Conservation (phyloP, 2,113 vertebrate genomes). For the Fregetta grallaria region DNA sequence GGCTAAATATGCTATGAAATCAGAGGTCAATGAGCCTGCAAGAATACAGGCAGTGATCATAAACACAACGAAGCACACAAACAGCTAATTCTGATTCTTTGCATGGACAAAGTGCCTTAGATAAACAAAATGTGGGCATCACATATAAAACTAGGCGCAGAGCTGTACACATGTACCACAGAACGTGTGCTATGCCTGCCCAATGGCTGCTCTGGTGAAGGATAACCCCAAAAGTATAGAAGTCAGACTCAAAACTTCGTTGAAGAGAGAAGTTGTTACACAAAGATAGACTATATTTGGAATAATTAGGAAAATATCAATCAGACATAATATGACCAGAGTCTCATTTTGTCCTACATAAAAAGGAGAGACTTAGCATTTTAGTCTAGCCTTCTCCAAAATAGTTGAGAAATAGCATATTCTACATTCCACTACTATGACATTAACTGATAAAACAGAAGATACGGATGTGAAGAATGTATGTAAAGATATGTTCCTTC, state of each 20-base stretch:
- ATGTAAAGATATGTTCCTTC: background rate
- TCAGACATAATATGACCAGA: background rate
- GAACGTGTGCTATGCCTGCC: background rate
- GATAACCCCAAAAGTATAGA: background rate
- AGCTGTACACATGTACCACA: background rate
- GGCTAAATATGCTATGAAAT: background rate
- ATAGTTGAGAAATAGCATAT: background rate
- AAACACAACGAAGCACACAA: background rate
- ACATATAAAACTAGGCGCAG: background rate
- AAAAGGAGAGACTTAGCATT: background rate
- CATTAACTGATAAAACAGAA: background rate
- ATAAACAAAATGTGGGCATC: background rate
- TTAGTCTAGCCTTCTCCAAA: background rate
- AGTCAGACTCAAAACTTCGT: rapidly evolving
- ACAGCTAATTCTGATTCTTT: background rate
- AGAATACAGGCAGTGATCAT: background rate
- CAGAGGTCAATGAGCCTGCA: background rate
- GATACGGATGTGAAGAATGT: background rate
- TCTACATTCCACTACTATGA: constrained; percentile 7
- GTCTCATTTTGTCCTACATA: background rate
- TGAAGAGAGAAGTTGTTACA: background rate
- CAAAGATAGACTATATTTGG: background rate
- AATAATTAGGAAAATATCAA: background rate
- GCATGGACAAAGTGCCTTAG: background rate
- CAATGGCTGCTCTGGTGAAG: background rate